Evolutionary conservation across 2,888 invertebrate species (phyloP), one percentile per base, ranked within the genome.

Genomic region (Nasonovia ribisnigri): DNA sequence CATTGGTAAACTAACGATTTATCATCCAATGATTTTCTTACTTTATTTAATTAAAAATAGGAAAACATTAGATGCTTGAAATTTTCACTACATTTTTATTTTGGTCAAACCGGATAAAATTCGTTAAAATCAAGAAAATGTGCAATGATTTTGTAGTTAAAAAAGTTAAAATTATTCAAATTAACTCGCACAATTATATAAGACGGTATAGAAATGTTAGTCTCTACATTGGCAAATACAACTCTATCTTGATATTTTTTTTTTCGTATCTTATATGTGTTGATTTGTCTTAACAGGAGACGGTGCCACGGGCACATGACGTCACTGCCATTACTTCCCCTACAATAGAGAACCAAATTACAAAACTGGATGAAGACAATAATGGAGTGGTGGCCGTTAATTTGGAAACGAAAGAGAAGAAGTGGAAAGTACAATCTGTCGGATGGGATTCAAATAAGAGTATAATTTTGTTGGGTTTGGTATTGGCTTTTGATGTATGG

Each of bases 351-450:
- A 89, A 84, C 84, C 89, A 93, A 89, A 93, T 84, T 89, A 46
- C 89, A 84, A 84, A 90, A 36, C 36, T 93, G 93, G 93, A 89
- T 60, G 89, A 93, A 93, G 89, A 89, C 84, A 29, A 93, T 90
- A 93, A 93, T 86, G 90, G 90, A 5, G n/a, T 90, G 93, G 90
- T 93, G 90, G 84, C 93, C 90, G 51, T 93, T 67, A 42, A 90
- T 90, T 67, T 93, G 90, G 93, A 93, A 90, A 67, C 89, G 86
- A 93, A 90, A 86, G 93, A 93, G n/a, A 93, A 93, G 84, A 93
- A 93, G 90, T 60, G 93, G 93, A 90, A 93, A 90, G 42, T 93
- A 90, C 89, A 93, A 86, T 51, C 86, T 86, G 86, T 93, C 48
- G 89, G 90, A 90, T 93, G 93, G 93, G 93, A 93, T 24, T 48